phyloP scores from a whole-genome alignment of 1,140 invertebrate genomes.

The Belonocnema kinseyi region DNA sequence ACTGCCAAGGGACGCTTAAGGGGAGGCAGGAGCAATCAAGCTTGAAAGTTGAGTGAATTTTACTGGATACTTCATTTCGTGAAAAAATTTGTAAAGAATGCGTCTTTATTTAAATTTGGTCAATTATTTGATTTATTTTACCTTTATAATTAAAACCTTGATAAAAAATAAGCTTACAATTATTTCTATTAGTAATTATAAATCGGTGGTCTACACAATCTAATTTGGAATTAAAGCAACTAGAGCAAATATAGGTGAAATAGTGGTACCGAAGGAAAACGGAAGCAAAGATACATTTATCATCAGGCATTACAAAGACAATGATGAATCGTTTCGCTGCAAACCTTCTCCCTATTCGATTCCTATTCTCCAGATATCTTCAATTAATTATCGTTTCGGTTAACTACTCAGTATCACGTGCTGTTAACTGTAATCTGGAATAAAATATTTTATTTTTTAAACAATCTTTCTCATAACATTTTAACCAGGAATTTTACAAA shows the following conservation, averaged over 20 bases:
- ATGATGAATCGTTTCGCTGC: not conserved
- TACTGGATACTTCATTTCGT: no score
- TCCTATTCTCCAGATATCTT: not conserved
- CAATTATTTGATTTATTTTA: no score
- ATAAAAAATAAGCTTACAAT: no score
- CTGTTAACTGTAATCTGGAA: not conserved
- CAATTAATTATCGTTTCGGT: conserved; percentile 5
- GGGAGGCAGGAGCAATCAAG: no score
- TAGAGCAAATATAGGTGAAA: conserved; percentile 8
- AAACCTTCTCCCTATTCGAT: not conserved
- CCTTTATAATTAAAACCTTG: no score
- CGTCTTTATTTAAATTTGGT: no score
- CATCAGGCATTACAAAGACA: conserved; percentile 28
- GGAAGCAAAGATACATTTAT: conserved; percentile 17
- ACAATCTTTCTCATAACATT: not conserved
- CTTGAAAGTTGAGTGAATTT: no score
- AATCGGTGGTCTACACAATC: not conserved
- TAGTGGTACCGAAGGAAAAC: not conserved
- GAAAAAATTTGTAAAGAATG: no score
- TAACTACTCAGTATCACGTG: not conserved
- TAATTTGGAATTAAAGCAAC: not conserved
- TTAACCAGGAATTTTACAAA: no score
- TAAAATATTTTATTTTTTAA: not conserved
- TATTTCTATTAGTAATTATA: no score
- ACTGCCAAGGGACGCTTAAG: no score